phyloP scores from a whole-genome alignment of 2,888 invertebrate genomes.

The Platynereis dumerilii region DNA sequence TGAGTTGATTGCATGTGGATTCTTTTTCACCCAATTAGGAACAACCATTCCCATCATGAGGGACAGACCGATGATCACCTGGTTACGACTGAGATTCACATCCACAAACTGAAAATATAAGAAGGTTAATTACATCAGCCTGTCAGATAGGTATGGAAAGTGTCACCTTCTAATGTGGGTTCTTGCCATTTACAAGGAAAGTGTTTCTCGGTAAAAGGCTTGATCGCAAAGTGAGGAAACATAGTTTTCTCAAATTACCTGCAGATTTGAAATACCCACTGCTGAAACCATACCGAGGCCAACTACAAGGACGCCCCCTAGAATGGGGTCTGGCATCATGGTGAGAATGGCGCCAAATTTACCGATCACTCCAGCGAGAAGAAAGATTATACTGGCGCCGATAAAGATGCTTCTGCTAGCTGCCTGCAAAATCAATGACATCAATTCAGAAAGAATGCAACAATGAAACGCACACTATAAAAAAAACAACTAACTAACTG shows the following conservation, averaged over 20 bases:
- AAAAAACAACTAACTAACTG: too few species aligned
- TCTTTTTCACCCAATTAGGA: slow-evolving; percentile 21
- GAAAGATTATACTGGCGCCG: slow-evolving; percentile 22
- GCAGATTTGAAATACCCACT: slow-evolving; percentile 22
- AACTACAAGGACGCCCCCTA: slow-evolving; percentile 28
- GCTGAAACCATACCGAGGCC: slow-evolving; percentile 28
- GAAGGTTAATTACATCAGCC: background rate
- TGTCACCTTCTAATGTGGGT: too few species aligned
- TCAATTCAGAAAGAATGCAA: too few species aligned
- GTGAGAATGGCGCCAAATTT: slow-evolving; percentile 35
- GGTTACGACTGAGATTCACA: slow-evolving; percentile 17
- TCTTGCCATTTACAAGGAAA: too few species aligned
- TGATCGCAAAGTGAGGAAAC: too few species aligned
- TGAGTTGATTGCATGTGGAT: slow-evolving; percentile 24
- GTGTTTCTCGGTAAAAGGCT: too few species aligned
- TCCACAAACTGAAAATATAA: slow-evolving; percentile 8
- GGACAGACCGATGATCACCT: slow-evolving; percentile 24
- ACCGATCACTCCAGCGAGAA: slow-evolving; percentile 28
- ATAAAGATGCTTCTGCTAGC: slow-evolving; percentile 16
- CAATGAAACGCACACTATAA: too few species aligned
- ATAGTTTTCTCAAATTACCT: slow-evolving; percentile 9
- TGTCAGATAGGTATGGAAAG: too few species aligned
- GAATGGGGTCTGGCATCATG: slow-evolving; percentile 30
- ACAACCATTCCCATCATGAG: slow-evolving; percentile 23
- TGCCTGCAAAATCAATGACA: background rate